Evolutionary conservation across 2,888 invertebrate genomes (phyloP).

Genomic region (Ectropis crepuscularia): DNA sequence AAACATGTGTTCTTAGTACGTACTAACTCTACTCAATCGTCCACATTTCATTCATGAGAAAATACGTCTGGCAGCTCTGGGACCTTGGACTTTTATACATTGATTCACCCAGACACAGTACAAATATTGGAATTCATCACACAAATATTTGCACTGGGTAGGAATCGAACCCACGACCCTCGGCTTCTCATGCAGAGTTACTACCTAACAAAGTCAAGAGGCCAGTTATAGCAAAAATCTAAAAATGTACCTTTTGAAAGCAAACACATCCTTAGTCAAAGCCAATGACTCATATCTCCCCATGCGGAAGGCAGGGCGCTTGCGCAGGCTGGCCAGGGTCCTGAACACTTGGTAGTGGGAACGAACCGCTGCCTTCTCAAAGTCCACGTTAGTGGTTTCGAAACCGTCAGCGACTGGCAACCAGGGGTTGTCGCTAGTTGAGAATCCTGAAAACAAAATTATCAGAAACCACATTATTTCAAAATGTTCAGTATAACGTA

Average conservation of each 20-base stretch:
- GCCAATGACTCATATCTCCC: constrained; percentile 82
- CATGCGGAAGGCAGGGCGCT: constrained; percentile 76
- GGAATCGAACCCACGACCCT: too few species aligned
- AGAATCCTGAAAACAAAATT: constrained; percentile 80
- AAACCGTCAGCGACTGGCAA: constrained; percentile 87
- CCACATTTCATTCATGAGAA: too few species aligned
- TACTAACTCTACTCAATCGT: too few species aligned
- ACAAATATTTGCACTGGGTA: too few species aligned
- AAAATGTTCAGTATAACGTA: not conserved
- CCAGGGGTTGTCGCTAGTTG: constrained; percentile 84
- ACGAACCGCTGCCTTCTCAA: constrained; percentile 73
- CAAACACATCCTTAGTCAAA: constrained; percentile 80
- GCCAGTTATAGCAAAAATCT: too few species aligned
- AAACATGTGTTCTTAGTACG: too few species aligned
- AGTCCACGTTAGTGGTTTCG: constrained; percentile 82
- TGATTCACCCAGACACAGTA: too few species aligned
- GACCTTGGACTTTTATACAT: too few species aligned
- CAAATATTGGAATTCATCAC: too few species aligned
- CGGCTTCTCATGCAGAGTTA: too few species aligned
- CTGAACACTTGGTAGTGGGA: constrained; percentile 84
- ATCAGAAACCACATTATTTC: not conserved
- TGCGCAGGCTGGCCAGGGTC: constrained; percentile 81
- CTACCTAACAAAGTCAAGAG: too few species aligned
- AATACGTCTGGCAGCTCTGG: too few species aligned
- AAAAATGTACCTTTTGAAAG: constrained; percentile 78